These are phyloP conservation scores for Leptopilina myrica DNA, from an alignment of 2,888 invertebrate species.

Conservation along the genomic window DNA sequence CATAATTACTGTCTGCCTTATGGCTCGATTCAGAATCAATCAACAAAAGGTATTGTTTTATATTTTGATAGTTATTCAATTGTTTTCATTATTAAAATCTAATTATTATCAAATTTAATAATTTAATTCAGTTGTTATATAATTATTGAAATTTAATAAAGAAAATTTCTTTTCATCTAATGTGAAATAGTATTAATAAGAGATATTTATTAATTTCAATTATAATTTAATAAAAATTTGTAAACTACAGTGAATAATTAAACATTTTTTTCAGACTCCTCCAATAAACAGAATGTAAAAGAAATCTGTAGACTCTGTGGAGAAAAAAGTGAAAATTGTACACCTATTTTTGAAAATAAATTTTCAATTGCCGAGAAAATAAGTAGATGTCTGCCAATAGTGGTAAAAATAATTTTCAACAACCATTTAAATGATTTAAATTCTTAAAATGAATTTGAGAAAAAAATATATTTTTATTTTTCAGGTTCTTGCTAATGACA, in stretches of 20 bases:
- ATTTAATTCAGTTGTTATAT: no score
- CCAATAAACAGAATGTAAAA: neutral
- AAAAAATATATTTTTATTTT: constrained; percentile 18
- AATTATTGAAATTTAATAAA: no score
- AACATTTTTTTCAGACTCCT: neutral
- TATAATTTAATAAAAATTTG: no score
- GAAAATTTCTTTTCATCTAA: neutral
- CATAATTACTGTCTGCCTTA: neutral
- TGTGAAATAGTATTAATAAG: neutral
- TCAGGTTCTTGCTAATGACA: constrained; percentile 57
- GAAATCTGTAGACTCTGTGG: constrained; percentile 56
- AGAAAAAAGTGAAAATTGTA: constrained; percentile 45
- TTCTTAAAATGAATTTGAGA: neutral
- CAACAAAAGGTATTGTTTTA: neutral
- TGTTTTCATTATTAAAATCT: no score
- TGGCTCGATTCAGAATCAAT: neutral
- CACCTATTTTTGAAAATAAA: constrained; percentile 52
- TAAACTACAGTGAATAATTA: neutral
- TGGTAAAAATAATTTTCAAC: constrained; percentile 40
- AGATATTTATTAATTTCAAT: no score
- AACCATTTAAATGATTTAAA: neutral
- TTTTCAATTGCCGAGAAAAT: constrained; percentile 53
- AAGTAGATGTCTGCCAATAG: constrained; percentile 54
- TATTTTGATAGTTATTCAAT: neutral
- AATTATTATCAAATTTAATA: no score